Evolutionary conservation across 2,888 invertebrate genomes (phyloP).

Genomic region (Saturnia japonica): DNA sequence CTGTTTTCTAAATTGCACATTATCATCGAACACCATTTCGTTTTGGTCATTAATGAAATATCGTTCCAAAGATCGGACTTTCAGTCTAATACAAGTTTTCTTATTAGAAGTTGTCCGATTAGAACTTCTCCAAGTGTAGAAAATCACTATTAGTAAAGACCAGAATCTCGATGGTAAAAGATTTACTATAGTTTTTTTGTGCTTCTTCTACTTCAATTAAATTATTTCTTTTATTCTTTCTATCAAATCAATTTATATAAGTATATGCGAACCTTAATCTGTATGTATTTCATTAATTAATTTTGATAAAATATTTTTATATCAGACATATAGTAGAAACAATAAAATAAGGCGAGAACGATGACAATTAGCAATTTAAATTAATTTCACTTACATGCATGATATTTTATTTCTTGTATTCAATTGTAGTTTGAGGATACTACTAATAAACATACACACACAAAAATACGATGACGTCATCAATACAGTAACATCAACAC

Average conservation of each 20-base stretch:
- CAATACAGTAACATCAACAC: background rate
- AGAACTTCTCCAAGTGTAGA: conserved; percentile 61
- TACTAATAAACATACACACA: too few species aligned
- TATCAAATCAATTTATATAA: background rate
- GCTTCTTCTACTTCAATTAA: background rate
- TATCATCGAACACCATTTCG: conserved; percentile 48
- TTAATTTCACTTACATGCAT: too few species aligned
- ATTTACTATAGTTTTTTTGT: background rate
- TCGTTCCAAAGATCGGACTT: conserved; percentile 65
- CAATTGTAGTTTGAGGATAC: too few species aligned
- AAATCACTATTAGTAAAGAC: conserved; percentile 63
- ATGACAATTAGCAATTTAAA: too few species aligned
- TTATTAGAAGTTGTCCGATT: conserved; percentile 79
- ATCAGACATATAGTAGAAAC: too few species aligned
- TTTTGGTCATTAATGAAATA: conserved; percentile 70
- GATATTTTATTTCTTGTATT: too few species aligned
- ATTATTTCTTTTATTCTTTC: background rate
- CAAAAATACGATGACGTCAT: background rate
- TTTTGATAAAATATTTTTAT: too few species aligned
- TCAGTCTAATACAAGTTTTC: conserved; percentile 78
- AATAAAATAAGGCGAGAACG: too few species aligned
- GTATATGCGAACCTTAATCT: background rate
- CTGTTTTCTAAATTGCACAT: conserved; percentile 43
- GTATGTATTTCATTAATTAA: too few species aligned
- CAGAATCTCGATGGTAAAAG: conserved; percentile 36